These are phyloP conservation scores for Oreonectes daqikongensis DNA, from an alignment of 2,797 vertebrate genomes.

Conservation along the genomic window DNA sequence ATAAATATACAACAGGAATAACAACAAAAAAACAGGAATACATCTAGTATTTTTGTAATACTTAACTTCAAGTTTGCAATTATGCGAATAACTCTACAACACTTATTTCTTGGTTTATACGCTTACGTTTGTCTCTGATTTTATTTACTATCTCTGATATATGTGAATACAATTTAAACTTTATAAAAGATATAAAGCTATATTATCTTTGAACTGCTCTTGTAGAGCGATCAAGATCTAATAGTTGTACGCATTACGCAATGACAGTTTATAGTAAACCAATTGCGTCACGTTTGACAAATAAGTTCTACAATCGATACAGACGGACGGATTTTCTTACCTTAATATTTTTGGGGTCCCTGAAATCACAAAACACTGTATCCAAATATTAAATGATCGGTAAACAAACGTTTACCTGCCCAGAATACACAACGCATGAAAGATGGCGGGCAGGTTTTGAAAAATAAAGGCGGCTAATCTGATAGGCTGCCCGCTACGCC, in stretches of 20 bases:
- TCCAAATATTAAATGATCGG: background rate
- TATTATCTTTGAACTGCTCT: background rate
- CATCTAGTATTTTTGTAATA: too few relatives aligned
- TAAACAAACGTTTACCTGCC: slow-evolving; percentile 23
- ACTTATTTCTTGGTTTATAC: too few relatives aligned
- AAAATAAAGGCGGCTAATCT: slow-evolving; percentile 54
- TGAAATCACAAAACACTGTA: background rate
- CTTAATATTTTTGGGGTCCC: background rate
- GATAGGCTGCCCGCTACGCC: slow-evolving; percentile 63
- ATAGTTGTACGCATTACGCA: too few relatives aligned
- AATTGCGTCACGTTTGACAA: background rate
- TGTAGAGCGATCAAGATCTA: too few relatives aligned
- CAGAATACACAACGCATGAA: slow-evolving; percentile 37
- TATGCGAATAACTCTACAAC: too few relatives aligned
- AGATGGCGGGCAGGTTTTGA: slow-evolving; percentile 70
- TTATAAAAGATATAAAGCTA: too few relatives aligned
- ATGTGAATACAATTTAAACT: too few relatives aligned
- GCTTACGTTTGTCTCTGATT: too few relatives aligned
- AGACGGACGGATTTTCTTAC: background rate
- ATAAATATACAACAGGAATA: too few relatives aligned
- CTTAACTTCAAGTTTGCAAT: too few relatives aligned
- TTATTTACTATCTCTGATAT: too few relatives aligned
- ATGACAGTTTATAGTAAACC: background rate
- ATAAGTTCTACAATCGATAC: background rate
- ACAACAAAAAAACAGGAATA: too few relatives aligned